Evolutionary conservation across 2,113 vertebrate genomes (phyloP).

Genomic region (Nesoenas mayeri): DNA sequence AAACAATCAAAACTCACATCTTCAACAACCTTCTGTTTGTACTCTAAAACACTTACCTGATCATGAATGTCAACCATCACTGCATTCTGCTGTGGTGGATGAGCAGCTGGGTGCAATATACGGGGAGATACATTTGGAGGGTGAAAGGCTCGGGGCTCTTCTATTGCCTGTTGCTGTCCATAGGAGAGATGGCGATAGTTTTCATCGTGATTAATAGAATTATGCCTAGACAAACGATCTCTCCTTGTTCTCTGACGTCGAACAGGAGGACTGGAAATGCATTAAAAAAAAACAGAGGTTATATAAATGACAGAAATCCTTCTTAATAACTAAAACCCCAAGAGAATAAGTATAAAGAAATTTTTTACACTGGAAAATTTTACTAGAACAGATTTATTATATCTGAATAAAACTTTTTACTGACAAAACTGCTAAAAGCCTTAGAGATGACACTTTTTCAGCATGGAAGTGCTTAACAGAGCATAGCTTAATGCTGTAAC

Average conservation of each 20-base stretch:
- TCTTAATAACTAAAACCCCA: not conserved
- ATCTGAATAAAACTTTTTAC: not conserved
- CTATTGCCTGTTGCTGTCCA: conserved; percentile 86
- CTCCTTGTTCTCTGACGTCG: conserved; percentile 92
- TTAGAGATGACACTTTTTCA: not conserved
- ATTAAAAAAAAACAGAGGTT: conserved; percentile 29
- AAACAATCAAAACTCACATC: not conserved
- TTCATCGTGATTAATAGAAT: conserved; percentile 88
- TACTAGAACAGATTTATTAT: not conserved
- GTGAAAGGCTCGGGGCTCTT: conserved; percentile 94
- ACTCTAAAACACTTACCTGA: conserved; percentile 77
- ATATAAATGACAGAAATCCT: not conserved
- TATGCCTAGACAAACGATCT: conserved; percentile 87
- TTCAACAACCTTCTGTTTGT: not conserved
- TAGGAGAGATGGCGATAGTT: conserved; percentile 93
- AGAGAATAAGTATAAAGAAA: not conserved
- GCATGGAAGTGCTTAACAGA: not conserved
- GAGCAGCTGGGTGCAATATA: conserved; percentile 90
- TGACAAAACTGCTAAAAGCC: not conserved
- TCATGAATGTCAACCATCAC: conserved; percentile 95
- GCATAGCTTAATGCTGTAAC: not conserved
- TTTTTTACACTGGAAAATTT: not conserved
- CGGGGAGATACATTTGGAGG: conserved; percentile 91
- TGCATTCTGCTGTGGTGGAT: conserved; percentile 90
- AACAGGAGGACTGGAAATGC: conserved; percentile 84